These are phyloP conservation scores for Itoplectis maculator DNA, from an alignment of 2,888 invertebrate genomes.

Conservation along the genomic window DNA sequence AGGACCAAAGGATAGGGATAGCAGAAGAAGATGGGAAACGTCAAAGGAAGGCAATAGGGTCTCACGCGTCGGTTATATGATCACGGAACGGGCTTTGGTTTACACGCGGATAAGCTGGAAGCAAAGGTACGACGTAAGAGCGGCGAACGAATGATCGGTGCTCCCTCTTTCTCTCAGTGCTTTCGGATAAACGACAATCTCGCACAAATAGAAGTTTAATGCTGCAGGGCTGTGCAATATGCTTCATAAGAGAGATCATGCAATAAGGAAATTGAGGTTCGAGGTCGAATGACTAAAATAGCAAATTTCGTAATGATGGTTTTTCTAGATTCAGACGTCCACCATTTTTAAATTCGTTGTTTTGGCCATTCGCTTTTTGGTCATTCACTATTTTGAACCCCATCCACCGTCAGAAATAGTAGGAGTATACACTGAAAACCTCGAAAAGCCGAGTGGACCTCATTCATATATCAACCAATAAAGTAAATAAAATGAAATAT, in stretches of 20 bases:
- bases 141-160: conserved; percentile 29
- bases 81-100: conserved; percentile 41
- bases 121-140: conserved; percentile 35
- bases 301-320: too few species aligned
- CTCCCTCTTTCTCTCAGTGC: conserved; percentile 3
- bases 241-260: background rate
- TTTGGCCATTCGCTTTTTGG: too few species aligned
- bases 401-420: too few species aligned
- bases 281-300: too few species aligned
- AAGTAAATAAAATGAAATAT: too few species aligned
- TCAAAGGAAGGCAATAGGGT: conserved; percentile 15
- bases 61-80: conserved; percentile 47
- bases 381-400: too few species aligned
- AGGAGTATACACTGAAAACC: too few species aligned
- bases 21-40: background rate
- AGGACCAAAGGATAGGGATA: background rate
- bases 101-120: conserved; percentile 10
- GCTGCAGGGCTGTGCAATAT: background rate
- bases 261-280: background rate
- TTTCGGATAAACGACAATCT: conserved; percentile 45
- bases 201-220: background rate
- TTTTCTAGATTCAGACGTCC: too few species aligned
- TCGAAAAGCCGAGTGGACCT: too few species aligned
- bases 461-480: too few species aligned
- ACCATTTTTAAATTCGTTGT: too few species aligned